Base-by-base conservation (phyloP, 2,888 invertebrate genomes). In the Himalopsyche tibetana region DNA sequence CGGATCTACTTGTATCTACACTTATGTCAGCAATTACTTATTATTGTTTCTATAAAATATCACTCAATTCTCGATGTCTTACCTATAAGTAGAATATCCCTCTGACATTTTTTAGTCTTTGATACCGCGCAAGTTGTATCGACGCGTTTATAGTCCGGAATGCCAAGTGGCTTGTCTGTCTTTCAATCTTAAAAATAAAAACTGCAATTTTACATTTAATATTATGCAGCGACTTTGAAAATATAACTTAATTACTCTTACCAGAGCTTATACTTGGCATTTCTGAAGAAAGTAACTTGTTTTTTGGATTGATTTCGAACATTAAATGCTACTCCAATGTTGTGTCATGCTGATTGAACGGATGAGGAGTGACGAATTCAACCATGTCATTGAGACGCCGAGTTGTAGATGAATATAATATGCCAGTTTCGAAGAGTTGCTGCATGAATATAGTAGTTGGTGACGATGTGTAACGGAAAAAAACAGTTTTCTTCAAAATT, bases 121-220 rank as follows among this genome's bases (percentile, higher is more conserved):
- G 74, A 74, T 74, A 38, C 36, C 12, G 74, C 74, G 74, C 74
- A 74, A 74, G 74, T 74, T 74, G 74, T 74, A 36, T 74, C 74
- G 38, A 74, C 74, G 74, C 36, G 74, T 74, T 74, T 74, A 74
- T 74, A 74, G 74, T 36, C 38, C 15, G 74, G 74, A 74, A 74
- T 74, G 74, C 74, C 74, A 74, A 74, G 74, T 74, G 74, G 74
- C 12, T 36, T 15, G 74, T 36, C 74, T 74, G 74, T 63, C 19
- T 74, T 12, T 74, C 74, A 36, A 11, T 74, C 36, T 5, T 15
- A 3, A 63, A 74, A 74, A 28, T 28, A 28, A 69, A 74, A 74
- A 74, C 38, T 74, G 74, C 74, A 74, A 74, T 74, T 74, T 74
- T 12, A 74, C 74, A 74, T 36, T 36, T 74, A 74, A 74, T 74